Base-by-base conservation (phyloP, 2,888 invertebrate species). In the Baronia brevicornis region DNA sequence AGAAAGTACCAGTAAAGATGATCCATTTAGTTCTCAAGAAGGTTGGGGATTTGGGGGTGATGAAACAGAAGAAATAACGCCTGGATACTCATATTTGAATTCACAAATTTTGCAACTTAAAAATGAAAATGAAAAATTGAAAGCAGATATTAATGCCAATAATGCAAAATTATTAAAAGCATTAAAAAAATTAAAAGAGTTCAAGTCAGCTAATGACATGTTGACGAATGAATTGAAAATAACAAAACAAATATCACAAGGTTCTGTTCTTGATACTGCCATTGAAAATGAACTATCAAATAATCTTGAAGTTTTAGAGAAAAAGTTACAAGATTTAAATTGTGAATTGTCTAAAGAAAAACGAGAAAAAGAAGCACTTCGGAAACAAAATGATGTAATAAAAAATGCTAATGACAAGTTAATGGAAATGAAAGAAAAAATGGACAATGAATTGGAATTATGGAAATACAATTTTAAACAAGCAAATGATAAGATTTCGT, bases 121-220 rank as follows among this genome's bases (percentile, higher is more conserved):
- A 47, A 61, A 74, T 1, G 87, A 90, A 39, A 86, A 88, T 38
- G 82, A 87, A 8, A 71, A 75, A 23, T 64, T 90, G 9, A 74
- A 85, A 35, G 84, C 87, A 32, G 91, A 92, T 46, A 82, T 91
- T 4, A 86, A 88, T 41, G 75, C 87, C 13, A 74, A 87, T 38
- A 90, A 92, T 62, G 69, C 89, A 0, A 94, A 94, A 60, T 88
- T 90, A 14, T 88, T 89, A 1, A 95, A 94, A 73, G 86, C 94
- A 43, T 78, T 96, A 47, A 91, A 92, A 52, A 96, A 95, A 66
- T 72, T 96, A 22, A 96, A 95, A 65, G 92, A 94, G 58, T 87
- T 94, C 32, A 96, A 95, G 67, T 70, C 73, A 2, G 88, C 87
- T 39, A 88, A 90, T 54, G 91, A 91, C 18, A 78, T 85, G 45